Conservation (phyloP, 2,113 vertebrate genomes). For the Chionodraco myersi region DNA sequence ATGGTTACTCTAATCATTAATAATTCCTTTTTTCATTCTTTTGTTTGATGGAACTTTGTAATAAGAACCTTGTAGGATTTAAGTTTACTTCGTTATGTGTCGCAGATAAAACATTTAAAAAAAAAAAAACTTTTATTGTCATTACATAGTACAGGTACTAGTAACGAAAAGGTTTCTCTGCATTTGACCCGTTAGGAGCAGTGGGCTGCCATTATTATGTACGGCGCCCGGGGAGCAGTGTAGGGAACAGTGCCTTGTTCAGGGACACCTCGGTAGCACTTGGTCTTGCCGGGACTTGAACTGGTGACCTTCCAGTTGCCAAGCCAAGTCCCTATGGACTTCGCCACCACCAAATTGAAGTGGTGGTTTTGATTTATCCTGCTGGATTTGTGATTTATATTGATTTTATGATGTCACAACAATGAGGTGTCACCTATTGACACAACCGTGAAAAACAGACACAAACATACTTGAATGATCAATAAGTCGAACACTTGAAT, state of each 20-base stretch:
- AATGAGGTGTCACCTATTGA: background rate
- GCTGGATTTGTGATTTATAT: background rate
- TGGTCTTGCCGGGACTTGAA: too few relatives aligned
- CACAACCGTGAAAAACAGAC: too few relatives aligned
- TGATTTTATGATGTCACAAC: background rate
- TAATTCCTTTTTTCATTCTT: background rate
- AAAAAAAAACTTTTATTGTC: too few relatives aligned
- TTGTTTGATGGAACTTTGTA: background rate
- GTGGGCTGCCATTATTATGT: too few relatives aligned
- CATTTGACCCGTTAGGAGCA: too few relatives aligned
- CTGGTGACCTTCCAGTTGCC: too few relatives aligned
- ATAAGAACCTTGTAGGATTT: background rate
- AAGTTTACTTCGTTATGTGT: background rate
- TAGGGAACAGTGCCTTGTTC: too few relatives aligned
- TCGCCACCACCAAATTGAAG: background rate
- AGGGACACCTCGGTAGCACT: too few relatives aligned
- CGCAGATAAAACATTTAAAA: background rate
- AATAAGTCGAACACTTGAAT: background rate
- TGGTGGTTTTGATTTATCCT: background rate
- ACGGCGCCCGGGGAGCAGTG: too few relatives aligned
- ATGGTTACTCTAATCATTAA: background rate
- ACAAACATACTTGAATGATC: background rate
- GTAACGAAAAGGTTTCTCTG: too few relatives aligned
- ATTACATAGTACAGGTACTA: too few relatives aligned
- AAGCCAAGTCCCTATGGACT: too few relatives aligned